Evolutionary conservation across 1,140 invertebrate genomes (phyloP), one percentile per base, ranked within the genome.

Genomic region (Diorhabda sublineata): DNA sequence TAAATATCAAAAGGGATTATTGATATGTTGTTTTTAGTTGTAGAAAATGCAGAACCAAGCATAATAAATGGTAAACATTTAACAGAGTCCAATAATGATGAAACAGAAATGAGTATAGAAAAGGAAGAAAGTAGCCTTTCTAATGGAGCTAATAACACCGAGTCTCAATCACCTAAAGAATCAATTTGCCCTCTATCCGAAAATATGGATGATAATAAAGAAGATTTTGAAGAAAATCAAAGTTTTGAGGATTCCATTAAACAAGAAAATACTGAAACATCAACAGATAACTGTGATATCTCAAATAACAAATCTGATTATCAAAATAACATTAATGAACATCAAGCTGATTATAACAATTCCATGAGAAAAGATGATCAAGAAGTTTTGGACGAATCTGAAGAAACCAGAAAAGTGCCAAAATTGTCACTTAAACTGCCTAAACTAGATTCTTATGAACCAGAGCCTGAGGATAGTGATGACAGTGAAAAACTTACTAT

Each of bases 401-500:
- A 64, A 76, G 77, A 79, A 70, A 78, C 75, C 52, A 74, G 79
- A 57, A 78, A 83, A 73, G 83, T 85, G 44, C 84, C 84, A 64
- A 85, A 85, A 74, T 78, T 85, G 7, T 85, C 83, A 71, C 60
- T 85, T 56, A 82, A 84, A 71, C 77, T 85, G n/a, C 81, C 83
- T 42, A 83, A 83, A 74, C 74, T 79, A 8, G 71, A 67, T 9
- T 44, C 70, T 41, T 75, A 72, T 67, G 66, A 75, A 44, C 64
- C 68, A 6, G 65, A 67, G 0, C 42, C 73, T 57, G 71, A 76
- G 64, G 73, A 75, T 8, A 87, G 85, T 81, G 85, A 87, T 79
- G 81, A 82, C 66, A 86, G 85, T 81, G 85, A 87, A 59, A 87
- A 86, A 74, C 73, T 84, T 60, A 84, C 82, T 56, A 81, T 84